These are phyloP conservation scores for Staurois parvus DNA, from an alignment of 2,797 vertebrate genomes.

Conservation along the genomic window DNA sequence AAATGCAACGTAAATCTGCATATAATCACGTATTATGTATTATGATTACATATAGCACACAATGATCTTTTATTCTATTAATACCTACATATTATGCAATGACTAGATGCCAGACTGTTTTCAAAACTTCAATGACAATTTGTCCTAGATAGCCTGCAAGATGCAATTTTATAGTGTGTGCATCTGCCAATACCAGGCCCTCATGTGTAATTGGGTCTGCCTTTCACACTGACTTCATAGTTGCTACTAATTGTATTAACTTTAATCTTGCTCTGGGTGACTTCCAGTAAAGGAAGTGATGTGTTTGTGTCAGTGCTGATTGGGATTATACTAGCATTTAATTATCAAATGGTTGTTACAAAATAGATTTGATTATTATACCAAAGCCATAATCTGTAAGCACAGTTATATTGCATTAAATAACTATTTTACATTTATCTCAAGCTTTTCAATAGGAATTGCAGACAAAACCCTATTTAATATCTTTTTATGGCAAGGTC, in stretches of 20 bases:
- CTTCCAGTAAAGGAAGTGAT: constrained; percentile 56
- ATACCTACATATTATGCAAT: not conserved
- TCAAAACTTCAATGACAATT: constrained; percentile 26
- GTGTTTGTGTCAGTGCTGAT: constrained; percentile 42
- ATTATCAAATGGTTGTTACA: constrained; percentile 54
- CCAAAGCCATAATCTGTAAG: constrained; percentile 38
- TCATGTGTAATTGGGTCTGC: constrained; percentile 56
- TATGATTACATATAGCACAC: not conserved
- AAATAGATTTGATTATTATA: constrained; percentile 52
- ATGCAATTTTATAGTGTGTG: constrained; percentile 23
- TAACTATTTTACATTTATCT: constrained; percentile 35
- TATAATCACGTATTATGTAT: not conserved
- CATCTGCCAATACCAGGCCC: constrained; percentile 44
- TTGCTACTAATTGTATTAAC: constrained; percentile 58
- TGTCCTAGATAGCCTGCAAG: not conserved
- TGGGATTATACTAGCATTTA: constrained; percentile 43
- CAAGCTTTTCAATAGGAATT: not conserved
- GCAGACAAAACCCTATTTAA: constrained; percentile 1
- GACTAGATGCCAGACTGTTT: not conserved
- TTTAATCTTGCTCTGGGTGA: constrained; percentile 59
- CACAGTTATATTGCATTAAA: constrained; percentile 42
- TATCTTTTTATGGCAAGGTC: constrained; percentile 24
- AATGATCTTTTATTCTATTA: not conserved
- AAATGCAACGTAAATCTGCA: not conserved
- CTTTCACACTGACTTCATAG: constrained; percentile 52